These are phyloP conservation scores for Sebastes taczanowskii DNA, from an alignment of 2,797 vertebrate genomes.

Conservation along the genomic window DNA sequence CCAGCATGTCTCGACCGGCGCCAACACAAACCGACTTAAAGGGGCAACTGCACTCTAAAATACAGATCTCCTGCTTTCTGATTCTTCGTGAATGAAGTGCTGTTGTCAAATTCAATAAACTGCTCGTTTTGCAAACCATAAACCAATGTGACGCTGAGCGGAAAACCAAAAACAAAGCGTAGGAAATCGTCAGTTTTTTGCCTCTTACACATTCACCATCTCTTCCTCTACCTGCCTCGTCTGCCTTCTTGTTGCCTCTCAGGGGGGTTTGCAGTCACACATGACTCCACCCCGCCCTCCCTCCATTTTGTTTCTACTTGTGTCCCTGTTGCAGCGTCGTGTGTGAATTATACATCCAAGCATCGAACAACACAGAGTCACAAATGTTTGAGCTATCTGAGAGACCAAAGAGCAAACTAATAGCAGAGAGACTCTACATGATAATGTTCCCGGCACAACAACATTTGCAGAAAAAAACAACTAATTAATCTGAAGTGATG, in stretches of 20 bases:
- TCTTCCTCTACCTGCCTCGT: background rate
- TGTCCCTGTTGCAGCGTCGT: background rate
- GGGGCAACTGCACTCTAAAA: background rate
- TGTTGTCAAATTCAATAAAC: background rate
- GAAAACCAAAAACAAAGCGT: background rate
- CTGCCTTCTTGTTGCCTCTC: background rate
- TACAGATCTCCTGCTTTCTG: background rate
- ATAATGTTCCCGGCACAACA: background rate
- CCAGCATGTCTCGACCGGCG: background rate
- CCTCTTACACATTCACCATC: background rate
- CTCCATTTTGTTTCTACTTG: background rate
- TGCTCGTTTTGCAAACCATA: background rate
- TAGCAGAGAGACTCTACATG: background rate
- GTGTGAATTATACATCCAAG: conserved; percentile 35
- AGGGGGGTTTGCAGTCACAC: background rate
- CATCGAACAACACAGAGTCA: background rate
- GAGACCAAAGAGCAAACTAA: background rate
- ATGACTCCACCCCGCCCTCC: background rate
- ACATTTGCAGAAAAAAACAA: background rate
- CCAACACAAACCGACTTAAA: background rate
- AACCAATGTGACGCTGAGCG: background rate
- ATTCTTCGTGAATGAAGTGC: background rate
- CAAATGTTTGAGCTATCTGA: conserved; percentile 10
- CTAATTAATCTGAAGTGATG: background rate
- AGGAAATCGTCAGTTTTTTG: background rate